Evolutionary conservation across 1,140 invertebrate species (phyloP).

Genomic region (Aphaenogaster floridana): DNA sequence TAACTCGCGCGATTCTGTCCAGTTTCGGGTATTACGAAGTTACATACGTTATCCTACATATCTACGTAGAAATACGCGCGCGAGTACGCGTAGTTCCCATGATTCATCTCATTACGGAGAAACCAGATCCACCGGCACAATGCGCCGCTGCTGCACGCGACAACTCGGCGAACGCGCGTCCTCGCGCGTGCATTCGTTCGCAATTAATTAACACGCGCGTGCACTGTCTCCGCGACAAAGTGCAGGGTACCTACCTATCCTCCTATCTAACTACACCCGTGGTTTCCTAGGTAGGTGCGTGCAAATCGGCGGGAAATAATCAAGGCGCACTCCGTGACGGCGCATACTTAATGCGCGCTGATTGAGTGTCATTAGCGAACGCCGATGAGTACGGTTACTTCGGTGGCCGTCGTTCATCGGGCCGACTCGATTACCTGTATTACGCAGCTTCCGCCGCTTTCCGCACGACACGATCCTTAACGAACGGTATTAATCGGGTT

Average conservation of each 20-base stretch:
- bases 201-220: constrained; percentile 69
- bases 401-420: constrained; percentile 31
- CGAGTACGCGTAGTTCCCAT: constrained; percentile 50
- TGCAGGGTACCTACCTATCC: constrained; percentile 10
- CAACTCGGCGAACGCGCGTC: constrained; percentile 63
- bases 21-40: constrained; percentile 43
- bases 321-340: constrained; percentile 54
- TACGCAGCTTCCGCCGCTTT: constrained; percentile 56
- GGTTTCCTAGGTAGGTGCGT: constrained; percentile 44
- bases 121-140: constrained; percentile 63
- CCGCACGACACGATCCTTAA: constrained; percentile 41
- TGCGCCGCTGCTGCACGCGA: constrained; percentile 62
- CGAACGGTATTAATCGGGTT: constrained; percentile 46
- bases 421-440: constrained; percentile 41
- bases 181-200: constrained; percentile 33
- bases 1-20: constrained; percentile 59
- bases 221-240: constrained; percentile 50
- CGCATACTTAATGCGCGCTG: constrained; percentile 55
- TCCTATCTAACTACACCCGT: neutral
- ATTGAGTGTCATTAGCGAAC: constrained; percentile 57
- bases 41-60: constrained; percentile 25
- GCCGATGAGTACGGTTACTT: constrained; percentile 40
- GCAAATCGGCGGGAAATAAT: constrained; percentile 67
- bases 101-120: constrained; percentile 56
- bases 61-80: constrained; percentile 41